phyloP scores from a whole-genome alignment of 2,888 invertebrate genomes.

The Xestia c-nigrum region DNA sequence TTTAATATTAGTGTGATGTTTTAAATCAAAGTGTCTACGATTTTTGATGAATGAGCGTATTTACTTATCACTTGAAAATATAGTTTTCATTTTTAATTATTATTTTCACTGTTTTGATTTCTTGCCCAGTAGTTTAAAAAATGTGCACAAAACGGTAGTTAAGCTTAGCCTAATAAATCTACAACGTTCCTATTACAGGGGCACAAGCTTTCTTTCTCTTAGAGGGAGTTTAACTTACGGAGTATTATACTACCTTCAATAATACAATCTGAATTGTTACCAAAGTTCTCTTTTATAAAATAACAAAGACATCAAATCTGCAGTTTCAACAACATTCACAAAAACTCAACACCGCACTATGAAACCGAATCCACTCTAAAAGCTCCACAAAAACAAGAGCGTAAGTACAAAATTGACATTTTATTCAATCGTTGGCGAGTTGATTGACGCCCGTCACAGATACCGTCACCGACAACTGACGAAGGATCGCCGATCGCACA shows the following conservation, averaged over 20 bases:
- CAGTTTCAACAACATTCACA: background rate
- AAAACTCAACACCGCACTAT: conserved; percentile 16
- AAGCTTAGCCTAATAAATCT: too few species aligned
- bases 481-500: conserved; percentile 82
- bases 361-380: conserved; percentile 41
- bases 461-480: conserved; percentile 84
- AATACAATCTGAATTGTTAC: background rate
- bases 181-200: background rate
- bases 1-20: background rate
- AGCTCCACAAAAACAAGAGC: conserved; percentile 65
- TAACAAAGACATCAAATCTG: background rate
- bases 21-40: background rate
- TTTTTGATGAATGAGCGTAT: conserved; percentile 26
- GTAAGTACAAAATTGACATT: conserved; percentile 79
- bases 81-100: too few species aligned
- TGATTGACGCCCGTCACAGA: conserved; percentile 85
- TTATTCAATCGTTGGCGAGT: conserved; percentile 78
- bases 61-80: background rate
- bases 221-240: background rate
- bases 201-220: background rate
- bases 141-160: too few species aligned
- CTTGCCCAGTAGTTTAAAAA: background rate
- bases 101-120: background rate
- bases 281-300: background rate
- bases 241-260: background rate